Evolutionary conservation across 2,888 invertebrate genomes (phyloP).

Genomic region (Eurois occulta): DNA sequence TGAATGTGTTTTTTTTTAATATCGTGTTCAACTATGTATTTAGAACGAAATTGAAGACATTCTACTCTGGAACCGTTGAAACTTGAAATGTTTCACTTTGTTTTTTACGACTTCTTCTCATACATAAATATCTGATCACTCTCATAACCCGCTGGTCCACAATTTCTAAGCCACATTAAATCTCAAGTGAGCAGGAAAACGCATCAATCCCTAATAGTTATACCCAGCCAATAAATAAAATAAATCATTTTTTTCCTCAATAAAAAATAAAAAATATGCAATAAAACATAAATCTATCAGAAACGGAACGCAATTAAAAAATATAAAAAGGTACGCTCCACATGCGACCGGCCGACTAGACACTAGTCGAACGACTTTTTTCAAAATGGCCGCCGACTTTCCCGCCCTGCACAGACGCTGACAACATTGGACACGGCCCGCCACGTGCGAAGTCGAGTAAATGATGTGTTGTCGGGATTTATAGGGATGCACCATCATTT

Average conservation of each 20-base stretch:
- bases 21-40: not conserved
- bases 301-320: constrained; percentile 70
- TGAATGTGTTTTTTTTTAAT: not conserved
- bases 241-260: constrained; percentile 56
- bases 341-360: constrained; percentile 67
- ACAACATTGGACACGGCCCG: constrained; percentile 77
- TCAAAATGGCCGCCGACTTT: constrained; percentile 83
- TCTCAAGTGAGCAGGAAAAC: constrained; percentile 48
- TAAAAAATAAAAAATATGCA: constrained; percentile 59
- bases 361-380: constrained; percentile 81
- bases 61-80: constrained; percentile 14
- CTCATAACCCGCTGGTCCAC: constrained; percentile 33
- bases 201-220: constrained; percentile 54
- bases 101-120: constrained; percentile 21
- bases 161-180: constrained; percentile 41
- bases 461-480: constrained; percentile 71
- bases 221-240: constrained; percentile 59
- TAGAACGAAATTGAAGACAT: constrained; percentile 16
- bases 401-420: constrained; percentile 78
- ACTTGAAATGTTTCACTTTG: constrained; percentile 1
- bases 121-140: constrained; percentile 41
- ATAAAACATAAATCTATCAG: constrained; percentile 66
- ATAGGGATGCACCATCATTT: constrained; percentile 70
- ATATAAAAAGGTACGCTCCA: constrained; percentile 64
- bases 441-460: constrained; percentile 81